Percentiles rank a stretch among this genome's conserved stretches.
Conservation (phyloP, 2,797 vertebrate genomes). For the Fistularia commersonii region DNA sequence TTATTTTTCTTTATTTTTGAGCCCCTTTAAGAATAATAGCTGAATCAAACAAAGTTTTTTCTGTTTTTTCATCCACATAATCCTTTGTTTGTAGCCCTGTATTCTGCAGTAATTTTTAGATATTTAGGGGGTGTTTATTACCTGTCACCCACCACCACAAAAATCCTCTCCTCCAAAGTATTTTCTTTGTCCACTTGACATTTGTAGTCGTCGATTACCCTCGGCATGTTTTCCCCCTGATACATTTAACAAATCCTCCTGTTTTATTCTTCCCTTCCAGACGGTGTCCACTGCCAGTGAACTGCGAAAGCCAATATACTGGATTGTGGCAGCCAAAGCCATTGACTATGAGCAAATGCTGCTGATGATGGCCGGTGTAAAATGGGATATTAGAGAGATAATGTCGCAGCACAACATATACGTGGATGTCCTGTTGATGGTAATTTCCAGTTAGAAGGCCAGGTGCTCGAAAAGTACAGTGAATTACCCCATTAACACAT, state of each 20-base stretch:
- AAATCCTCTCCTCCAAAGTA: not conserved
- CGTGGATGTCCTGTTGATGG: constrained; percentile 94
- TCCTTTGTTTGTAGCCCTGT: not conserved
- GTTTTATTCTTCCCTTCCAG: constrained; percentile 59
- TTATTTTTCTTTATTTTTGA: too few species aligned
- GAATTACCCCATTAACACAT: too few species aligned
- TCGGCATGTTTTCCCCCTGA: not conserved
- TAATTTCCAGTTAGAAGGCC: constrained; percentile 48
- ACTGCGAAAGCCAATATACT: constrained; percentile 96
- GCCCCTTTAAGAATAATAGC: too few species aligned
- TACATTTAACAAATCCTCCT: too few species aligned
- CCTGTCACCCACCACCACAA: constrained; percentile 5
- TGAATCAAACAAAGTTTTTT: too few species aligned
- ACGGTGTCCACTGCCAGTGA: constrained; percentile 97
- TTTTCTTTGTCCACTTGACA: constrained; percentile 22
- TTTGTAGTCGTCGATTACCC: constrained; percentile 26
- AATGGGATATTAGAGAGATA: constrained; percentile 98
- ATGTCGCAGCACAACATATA: constrained; percentile 99
- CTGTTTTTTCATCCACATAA: too few species aligned
- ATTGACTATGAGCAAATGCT: constrained; percentile 98
- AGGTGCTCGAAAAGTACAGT: not conserved
- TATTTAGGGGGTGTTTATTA: not conserved
- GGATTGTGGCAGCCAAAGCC: constrained; percentile 98
- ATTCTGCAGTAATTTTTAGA: constrained; percentile 6
- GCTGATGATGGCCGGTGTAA: constrained; percentile 92